Percentiles rank a stretch among this genome's conserved stretches.
These are phyloP conservation scores for Trichosurus vulpecula DNA, from an alignment of 2,797 vertebrate species.

Conservation along the genomic window DNA sequence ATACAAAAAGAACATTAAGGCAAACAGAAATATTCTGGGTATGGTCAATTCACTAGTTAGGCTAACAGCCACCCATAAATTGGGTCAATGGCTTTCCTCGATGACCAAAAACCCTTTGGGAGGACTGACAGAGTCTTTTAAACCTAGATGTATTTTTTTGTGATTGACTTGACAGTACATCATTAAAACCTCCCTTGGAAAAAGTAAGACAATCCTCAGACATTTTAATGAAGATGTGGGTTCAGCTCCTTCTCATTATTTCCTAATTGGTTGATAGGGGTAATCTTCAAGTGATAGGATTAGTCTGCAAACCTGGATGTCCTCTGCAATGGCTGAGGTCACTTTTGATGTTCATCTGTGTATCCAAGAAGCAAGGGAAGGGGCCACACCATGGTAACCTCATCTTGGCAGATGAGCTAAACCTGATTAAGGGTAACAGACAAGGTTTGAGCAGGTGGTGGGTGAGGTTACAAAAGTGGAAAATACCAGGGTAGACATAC, in stretches of 20 bases:
- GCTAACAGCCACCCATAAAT: background rate
- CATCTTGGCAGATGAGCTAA: background rate
- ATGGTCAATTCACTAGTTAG: background rate
- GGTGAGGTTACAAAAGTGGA: background rate
- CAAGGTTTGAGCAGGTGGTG: background rate
- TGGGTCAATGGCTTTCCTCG: background rate
- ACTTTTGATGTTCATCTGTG: background rate
- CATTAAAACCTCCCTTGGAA: background rate
- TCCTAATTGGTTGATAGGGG: background rate
- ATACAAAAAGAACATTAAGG: background rate
- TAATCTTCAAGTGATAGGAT: background rate
- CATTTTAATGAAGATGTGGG: background rate
- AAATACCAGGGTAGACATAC: background rate
- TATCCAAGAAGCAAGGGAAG: background rate
- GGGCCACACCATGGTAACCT: background rate
- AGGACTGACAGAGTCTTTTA: background rate
- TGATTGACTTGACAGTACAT: background rate
- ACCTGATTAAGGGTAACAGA: background rate
- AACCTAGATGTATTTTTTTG: background rate
- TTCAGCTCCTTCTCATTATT: background rate
- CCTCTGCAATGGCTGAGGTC: background rate
- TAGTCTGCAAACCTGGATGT: background rate
- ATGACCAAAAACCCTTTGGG: background rate
- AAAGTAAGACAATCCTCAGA: background rate
- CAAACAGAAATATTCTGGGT: background rate